These are phyloP conservation scores for Glaucopsyche alexis DNA, from an alignment of 2,888 invertebrate genomes.

Conservation along the genomic window DNA sequence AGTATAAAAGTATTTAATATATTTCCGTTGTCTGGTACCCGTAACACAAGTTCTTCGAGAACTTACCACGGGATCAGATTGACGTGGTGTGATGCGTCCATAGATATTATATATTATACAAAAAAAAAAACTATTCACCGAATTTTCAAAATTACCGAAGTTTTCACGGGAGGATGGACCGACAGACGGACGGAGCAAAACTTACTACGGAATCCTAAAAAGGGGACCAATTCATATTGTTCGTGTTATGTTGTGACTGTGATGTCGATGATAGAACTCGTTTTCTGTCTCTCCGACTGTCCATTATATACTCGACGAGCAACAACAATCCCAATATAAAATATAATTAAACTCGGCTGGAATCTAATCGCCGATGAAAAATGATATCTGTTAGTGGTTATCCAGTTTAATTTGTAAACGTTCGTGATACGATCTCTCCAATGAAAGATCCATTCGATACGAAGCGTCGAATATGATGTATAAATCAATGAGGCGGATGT, in stretches of 20 bases:
- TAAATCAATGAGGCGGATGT: conserved; percentile 27
- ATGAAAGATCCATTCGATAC: conserved; percentile 15
- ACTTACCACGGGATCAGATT: no score
- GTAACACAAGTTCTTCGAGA: no score
- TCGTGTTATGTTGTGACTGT: neutral
- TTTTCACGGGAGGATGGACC: no score
- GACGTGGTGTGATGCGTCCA: no score
- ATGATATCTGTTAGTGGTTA: conserved; percentile 23
- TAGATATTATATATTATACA: no score
- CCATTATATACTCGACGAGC: no score
- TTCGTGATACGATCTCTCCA: conserved; percentile 13
- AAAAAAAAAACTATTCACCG: no score
- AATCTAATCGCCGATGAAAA: conserved; percentile 24
- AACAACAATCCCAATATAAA: conserved; percentile 11
- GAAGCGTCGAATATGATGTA: conserved; percentile 24
- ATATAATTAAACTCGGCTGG: conserved; percentile 17
- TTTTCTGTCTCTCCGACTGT: neutral
- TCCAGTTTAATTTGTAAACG: conserved; percentile 26
- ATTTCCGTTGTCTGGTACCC: no score
- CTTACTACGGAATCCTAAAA: no score
- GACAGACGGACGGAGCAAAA: no score
- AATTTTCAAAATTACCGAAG: no score
- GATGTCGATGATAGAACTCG: neutral
- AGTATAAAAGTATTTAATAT: no score
- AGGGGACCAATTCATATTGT: neutral